Evolutionary conservation across 2,797 vertebrate genomes (phyloP), one percentile per base, ranked within the genome.

Genomic region (Apogon hyalosoma): DNA sequence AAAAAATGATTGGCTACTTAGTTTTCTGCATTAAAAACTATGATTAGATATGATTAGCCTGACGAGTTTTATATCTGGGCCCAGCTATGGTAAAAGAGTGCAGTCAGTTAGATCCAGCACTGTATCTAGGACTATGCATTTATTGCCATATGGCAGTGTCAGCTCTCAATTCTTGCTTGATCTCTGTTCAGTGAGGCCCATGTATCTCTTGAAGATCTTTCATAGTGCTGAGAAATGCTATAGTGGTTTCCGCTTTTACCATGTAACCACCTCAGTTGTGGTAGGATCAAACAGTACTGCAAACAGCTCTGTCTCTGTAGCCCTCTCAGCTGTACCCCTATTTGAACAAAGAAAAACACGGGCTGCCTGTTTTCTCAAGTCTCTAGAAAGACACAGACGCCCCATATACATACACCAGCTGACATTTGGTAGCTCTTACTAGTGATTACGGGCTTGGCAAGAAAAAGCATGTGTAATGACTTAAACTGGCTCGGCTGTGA

Each of bases 341-440:
- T 80, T 46, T 60, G 67, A 71, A 74, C 39, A 69, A 67, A 73
- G 42, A 63, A 66, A 65, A 63, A 19, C 60, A 52, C 12, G 7
- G 47, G 41, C 69, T 11, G 13, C 40, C 64, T 79, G 45, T 66
- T 84, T 53, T 62, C 46, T 59, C 3, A 36, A 14, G 31, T 58
- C 36, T 14, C 11, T 63, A 64, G 31, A 75, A 73, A 70, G 50
- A 82, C 15, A 45, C 69, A 40, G 40, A 73, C 59, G 28, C 72
- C 42, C 47, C 47, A 33, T 68, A 21, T 75, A 60, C 58, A 15
- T 58, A 58, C n/a, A 43, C 42, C 31, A 40, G 73, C 57, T 77
- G 79, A 87, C 83, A 89, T 90, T 90, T 88, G 79, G 78, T 90
- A 80, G 82, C 77, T 86, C 62, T 87, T 83, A 84, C 57, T 64